Evolutionary conservation across 2,797 vertebrate species (phyloP).

Genomic region (Alectoris magna): DNA sequence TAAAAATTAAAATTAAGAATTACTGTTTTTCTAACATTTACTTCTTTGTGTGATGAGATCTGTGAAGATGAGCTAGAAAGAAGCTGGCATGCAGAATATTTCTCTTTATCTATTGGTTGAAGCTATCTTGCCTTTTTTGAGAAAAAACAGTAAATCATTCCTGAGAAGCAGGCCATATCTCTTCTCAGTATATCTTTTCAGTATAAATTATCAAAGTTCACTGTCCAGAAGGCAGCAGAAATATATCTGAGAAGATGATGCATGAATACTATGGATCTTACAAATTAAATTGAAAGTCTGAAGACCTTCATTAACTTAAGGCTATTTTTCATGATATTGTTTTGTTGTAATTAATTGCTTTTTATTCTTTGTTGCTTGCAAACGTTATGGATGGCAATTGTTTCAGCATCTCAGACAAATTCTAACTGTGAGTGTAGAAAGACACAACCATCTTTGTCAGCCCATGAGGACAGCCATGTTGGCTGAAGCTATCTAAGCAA

Average conservation of each 20-base stretch:
- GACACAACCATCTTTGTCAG: neutral
- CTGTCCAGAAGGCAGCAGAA: neutral
- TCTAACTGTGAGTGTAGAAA: neutral
- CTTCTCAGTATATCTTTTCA: neutral
- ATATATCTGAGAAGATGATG: neutral
- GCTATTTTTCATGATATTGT: neutral
- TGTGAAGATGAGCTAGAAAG: neutral
- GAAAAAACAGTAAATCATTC: neutral
- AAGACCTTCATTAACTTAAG: neutral
- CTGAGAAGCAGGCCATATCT: neutral
- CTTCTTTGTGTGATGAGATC: neutral
- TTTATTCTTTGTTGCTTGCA: neutral
- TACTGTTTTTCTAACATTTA: neutral
- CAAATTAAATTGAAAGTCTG: neutral
- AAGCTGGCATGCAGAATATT: neutral
- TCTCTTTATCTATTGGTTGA: neutral
- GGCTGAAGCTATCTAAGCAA: neutral
- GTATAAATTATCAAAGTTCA: neutral
- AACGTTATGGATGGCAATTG: neutral
- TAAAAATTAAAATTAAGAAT: neutral
- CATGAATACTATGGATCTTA: neutral
- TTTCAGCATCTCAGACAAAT: neutral
- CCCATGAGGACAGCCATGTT: neutral
- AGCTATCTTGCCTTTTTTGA: neutral
- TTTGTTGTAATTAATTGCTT: neutral